Evolutionary conservation across 2,797 vertebrate genomes (phyloP), one percentile per base, ranked within the genome.

Genomic region (Coranthus polyacanthus): DNA sequence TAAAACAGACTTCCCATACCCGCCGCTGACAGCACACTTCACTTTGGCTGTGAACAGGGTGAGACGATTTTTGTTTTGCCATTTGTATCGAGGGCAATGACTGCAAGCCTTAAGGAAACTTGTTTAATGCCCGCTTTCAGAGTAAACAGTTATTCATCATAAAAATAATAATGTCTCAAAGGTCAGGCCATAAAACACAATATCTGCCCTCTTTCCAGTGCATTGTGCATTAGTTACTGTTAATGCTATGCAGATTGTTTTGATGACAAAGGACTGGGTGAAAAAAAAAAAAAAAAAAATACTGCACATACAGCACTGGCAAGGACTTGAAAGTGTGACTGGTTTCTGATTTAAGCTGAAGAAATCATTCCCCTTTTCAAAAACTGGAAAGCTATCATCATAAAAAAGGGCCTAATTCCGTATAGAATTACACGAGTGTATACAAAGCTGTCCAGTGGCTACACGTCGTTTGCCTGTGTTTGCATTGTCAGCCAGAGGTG

Each of bases 161-260:
- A 93, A 89, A 90, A 92, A 91, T 89, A 92, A 91, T 93, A 94
- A 93, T 83, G 92, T 78, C 80, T 94, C 90, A 95, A 94, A 94
- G 93, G 93, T 94, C 93, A 95, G 88, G 89, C 90, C 88, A 92
- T 94, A 94, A 94, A 93, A 92, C 90, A 93, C 93, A 94, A 94
- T 94, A 94, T 94, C 91, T 88, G 88, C 86, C 89, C 88, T 92
- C 89, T 90, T 91, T 88, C 86, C 79, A 52, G 79, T 74, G 87
- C 84, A 82, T 73, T 51, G 72, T 72, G 78, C 91, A 92, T 90
- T 88, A 91, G 86, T 91, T 88, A 88, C 81, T 83, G 79, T 74
- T 92, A 88, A 91, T 90, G 81, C 79, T 75, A 87, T 79, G 80
- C 82, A 88, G 81, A 85, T 68, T 46, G 37, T 73, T 85, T 66